Evolutionary conservation across 2,888 invertebrate species (phyloP).

Genomic region (Cybosia mesomella): DNA sequence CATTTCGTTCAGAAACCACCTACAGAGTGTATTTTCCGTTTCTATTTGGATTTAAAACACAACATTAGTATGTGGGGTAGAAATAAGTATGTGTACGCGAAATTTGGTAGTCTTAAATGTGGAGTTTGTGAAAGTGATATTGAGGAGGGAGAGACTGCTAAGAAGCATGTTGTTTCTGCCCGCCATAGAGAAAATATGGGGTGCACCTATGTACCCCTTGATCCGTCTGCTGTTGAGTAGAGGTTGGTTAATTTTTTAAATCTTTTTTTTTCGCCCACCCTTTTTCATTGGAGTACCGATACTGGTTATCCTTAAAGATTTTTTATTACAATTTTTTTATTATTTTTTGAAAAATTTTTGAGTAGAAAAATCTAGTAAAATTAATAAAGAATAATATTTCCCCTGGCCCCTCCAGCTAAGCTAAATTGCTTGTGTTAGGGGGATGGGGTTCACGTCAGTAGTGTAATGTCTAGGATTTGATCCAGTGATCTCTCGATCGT

Average conservation of each 20-base stretch:
- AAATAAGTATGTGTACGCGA: slow-evolving; percentile 78
- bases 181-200: slow-evolving; percentile 82
- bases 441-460: too few species aligned
- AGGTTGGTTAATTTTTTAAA: slow-evolving; percentile 58
- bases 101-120: slow-evolving; percentile 76
- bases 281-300: not conserved
- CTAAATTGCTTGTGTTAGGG: not conserved
- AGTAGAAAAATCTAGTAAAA: too few species aligned
- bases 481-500: too few species aligned
- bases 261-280: not conserved
- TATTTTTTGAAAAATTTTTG: too few species aligned
- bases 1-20: slow-evolving; percentile 72
- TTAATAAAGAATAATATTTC: too few species aligned
- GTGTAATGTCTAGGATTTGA: too few species aligned
- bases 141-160: slow-evolving; percentile 77
- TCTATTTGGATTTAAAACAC: slow-evolving; percentile 80
- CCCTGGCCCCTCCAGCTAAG: too few species aligned
- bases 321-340: too few species aligned
- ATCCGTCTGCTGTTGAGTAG: slow-evolving; percentile 71
- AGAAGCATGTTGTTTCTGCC: slow-evolving; percentile 76
- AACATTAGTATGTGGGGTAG: slow-evolving; percentile 78
- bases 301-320: too few species aligned
- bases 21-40: slow-evolving; percentile 77
- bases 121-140: slow-evolving; percentile 78
- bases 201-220: slow-evolving; percentile 78